A percentile compares a stretch with the other conserved stretches of the same genome.
These are phyloP conservation scores for Ancistrus triradiatus DNA, from an alignment of 2,113 vertebrate species.

Conservation along the genomic window DNA sequence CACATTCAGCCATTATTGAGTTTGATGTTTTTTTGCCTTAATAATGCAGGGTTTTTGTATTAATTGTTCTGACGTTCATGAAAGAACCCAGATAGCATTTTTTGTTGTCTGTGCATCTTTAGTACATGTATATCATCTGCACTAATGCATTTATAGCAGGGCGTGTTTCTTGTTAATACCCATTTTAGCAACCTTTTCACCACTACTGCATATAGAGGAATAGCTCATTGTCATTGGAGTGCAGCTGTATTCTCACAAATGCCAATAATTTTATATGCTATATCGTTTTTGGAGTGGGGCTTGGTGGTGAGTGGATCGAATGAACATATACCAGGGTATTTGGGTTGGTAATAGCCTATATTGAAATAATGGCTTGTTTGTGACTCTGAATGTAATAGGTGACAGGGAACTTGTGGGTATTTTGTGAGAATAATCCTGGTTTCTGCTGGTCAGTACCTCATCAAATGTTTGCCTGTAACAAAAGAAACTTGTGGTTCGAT, in stretches of 20 bases:
- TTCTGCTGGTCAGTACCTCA: slow-evolving; percentile 72
- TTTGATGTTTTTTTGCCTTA: slow-evolving; percentile 75
- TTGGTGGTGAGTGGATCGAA: too few species aligned
- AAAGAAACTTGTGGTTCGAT: slow-evolving; percentile 46
- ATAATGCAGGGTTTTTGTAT: slow-evolving; percentile 65
- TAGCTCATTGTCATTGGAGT: neutral
- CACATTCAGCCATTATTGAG: slow-evolving; percentile 61
- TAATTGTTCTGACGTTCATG: slow-evolving; percentile 62
- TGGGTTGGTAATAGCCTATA: slow-evolving; percentile 1
- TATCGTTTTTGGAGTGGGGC: too few species aligned
- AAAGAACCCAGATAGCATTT: slow-evolving; percentile 53
- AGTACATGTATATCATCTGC: slow-evolving; percentile 44
- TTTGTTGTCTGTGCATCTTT: slow-evolving; percentile 57
- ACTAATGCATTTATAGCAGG: neutral
- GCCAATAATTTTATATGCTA: too few species aligned
- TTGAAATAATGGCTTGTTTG: slow-evolving; percentile 24
- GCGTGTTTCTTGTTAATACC: neutral
- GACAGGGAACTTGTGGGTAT: slow-evolving; percentile 58
- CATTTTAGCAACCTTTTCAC: neutral
- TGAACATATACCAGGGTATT: too few species aligned
- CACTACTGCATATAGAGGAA: neutral
- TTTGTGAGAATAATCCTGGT: slow-evolving; percentile 50
- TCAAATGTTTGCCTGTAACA: slow-evolving; percentile 52
- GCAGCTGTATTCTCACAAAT: neutral
- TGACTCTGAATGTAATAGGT: slow-evolving; percentile 26